These are phyloP conservation scores for Coptotermes formosanus DNA, from an alignment of 1,140 invertebrate species.

Conservation along the genomic window DNA sequence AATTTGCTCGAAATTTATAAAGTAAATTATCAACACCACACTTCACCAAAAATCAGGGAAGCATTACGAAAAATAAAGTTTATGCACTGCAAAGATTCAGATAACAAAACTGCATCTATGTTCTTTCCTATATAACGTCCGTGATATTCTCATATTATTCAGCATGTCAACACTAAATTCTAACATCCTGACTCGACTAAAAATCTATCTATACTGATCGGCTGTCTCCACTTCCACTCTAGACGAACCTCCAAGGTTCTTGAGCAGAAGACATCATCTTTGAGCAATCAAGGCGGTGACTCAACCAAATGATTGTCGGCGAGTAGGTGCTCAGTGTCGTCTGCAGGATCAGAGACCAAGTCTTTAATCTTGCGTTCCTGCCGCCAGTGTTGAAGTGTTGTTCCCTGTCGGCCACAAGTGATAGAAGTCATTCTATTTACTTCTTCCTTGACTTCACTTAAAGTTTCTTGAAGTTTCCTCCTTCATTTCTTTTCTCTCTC, in stretches of 20 bases:
- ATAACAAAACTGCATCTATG: neutral
- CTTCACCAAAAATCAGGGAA: too few relatives aligned
- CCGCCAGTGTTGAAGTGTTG: neutral
- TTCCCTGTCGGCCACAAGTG: neutral
- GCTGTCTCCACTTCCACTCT: neutral
- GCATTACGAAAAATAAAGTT: too few relatives aligned
- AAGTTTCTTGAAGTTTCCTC: neutral
- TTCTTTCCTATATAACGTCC: neutral
- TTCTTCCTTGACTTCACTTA: neutral
- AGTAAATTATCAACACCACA: too few relatives aligned
- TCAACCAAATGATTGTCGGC: constrained; percentile 8
- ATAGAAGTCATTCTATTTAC: constrained; percentile 16
- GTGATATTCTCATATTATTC: neutral
- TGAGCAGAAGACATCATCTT: constrained; percentile 5
- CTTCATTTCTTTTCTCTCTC: constrained; percentile 6
- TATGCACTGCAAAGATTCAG: too few relatives aligned
- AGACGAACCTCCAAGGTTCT: neutral
- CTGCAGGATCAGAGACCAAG: neutral
- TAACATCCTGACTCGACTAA: constrained; percentile 1
- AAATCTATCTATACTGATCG: neutral
- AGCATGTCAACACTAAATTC: neutral
- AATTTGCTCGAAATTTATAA: too few relatives aligned
- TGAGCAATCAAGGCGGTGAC: constrained; percentile 12
- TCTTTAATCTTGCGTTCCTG: constrained; percentile 1
- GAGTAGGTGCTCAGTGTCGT: neutral